Evolutionary conservation across 2,797 vertebrate species (phyloP), one percentile per base, ranked within the genome.

Genomic region (Eulemur albifrons): DNA sequence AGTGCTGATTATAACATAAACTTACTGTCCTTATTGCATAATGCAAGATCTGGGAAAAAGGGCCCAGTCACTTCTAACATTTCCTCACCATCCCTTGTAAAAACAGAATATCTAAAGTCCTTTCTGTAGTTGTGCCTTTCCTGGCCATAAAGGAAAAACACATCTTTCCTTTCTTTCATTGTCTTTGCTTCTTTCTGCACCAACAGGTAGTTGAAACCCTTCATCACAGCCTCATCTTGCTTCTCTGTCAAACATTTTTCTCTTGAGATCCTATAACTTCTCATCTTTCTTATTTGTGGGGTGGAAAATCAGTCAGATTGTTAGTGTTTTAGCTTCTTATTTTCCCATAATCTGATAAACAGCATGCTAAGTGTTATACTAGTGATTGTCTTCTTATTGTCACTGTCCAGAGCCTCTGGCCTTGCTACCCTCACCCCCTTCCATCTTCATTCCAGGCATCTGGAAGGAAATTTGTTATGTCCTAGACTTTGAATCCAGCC

Each of bases 111-210:
- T 50, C 50, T 81, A 13, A 93, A 15, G 3, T 95, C 7, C 30
- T 82, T 95, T 91, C 13, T 95, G 32, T 77, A 89, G 87, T 77
- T 86, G 57, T 88, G 23, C 27, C 35, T 90, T 61, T 48, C 13
- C 13, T 86, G 67, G 21, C 25, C 79, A 79, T 67, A 72, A 96
- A 86, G 32, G 35, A 84, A 43, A 90, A 90, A 54, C 20, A 73
- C 4, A 48, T 50, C 9, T 86, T 63, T 83, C 25, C 15, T 52
- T 81, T 72, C 17, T 81, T 75, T 92, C 32, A 67, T 43, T 43
- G 0, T 77, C 35, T 86, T 84, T 85, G 38, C 23, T 96, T 89
- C 77, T 18, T 90, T 81, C 32, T 92, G 61, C 2, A 93, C 23
- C 27, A 50, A 72, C 35, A 87, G n/a, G 76, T 38, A 77, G n/a